phyloP scores from a whole-genome alignment of 1,140 invertebrate genomes.

The Metaphire vulgaris region DNA sequence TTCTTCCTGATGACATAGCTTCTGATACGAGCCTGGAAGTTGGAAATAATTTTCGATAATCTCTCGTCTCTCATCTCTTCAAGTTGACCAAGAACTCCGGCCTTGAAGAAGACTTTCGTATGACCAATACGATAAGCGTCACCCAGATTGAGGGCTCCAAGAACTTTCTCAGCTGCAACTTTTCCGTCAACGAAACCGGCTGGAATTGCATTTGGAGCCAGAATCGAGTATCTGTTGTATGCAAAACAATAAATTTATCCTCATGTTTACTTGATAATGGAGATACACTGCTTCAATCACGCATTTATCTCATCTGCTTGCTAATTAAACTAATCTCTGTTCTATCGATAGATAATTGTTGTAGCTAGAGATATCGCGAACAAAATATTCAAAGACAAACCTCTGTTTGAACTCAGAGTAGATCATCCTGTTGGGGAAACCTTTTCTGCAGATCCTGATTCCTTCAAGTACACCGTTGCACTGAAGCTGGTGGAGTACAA shows the following conservation, averaged over 20 bases:
- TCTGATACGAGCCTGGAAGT: constrained; percentile 93
- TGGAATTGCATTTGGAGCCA: constrained; percentile 38
- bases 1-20: constrained; percentile 74
- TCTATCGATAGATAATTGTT: too few species aligned
- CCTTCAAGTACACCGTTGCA: constrained; percentile 99
- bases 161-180: constrained; percentile 70
- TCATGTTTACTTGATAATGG: too few species aligned
- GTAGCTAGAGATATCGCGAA: too few species aligned
- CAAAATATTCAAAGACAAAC: constrained; percentile 59
- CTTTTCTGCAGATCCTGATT: constrained; percentile 99
- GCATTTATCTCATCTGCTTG: too few species aligned
- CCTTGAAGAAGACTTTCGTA: constrained; percentile 99
- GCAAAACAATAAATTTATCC: too few species aligned
- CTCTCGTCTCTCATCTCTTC: constrained; percentile 99
- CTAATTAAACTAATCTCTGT: too few species aligned
- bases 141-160: constrained; percentile 72
- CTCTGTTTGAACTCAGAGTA: constrained; percentile 99
- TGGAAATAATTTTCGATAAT: constrained; percentile 93
- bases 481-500: constrained; percentile 94
- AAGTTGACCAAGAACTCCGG: constrained; percentile 98
- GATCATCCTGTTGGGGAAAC: constrained; percentile 99
- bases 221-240: constrained; percentile 59
- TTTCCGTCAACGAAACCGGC: constrained; percentile 70
- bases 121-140: constrained; percentile 84
- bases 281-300: too few species aligned